Conservation (phyloP, 2,113 vertebrate genomes). For the Colinus virginianus region DNA sequence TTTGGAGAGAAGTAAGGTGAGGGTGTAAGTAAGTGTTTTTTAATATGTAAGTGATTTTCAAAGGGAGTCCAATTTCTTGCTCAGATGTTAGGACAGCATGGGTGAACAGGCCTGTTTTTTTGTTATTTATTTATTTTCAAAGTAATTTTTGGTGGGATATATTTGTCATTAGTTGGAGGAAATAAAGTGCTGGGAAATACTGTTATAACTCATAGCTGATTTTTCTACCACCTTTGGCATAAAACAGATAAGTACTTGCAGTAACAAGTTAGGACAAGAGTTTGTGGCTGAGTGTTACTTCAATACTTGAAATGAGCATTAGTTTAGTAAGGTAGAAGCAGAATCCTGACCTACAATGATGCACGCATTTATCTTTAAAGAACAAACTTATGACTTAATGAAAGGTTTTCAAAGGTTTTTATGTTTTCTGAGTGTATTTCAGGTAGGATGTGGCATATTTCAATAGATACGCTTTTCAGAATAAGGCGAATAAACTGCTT, state of each 20-base stretch:
- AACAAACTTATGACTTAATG: not conserved
- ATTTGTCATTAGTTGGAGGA: not conserved
- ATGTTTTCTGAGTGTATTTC: not conserved
- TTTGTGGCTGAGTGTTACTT: not conserved
- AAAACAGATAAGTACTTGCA: not conserved
- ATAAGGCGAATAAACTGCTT: not conserved
- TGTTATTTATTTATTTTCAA: not conserved
- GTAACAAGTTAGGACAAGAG: not conserved
- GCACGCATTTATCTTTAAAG: not conserved
- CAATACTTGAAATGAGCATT: not conserved
- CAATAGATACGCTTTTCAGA: not conserved
- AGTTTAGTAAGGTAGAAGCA: not conserved
- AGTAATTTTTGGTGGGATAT: not conserved
- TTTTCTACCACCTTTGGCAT: not conserved
- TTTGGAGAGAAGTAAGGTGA: not conserved
- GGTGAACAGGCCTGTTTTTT: not conserved
- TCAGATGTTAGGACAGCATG: not conserved
- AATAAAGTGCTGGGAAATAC: not conserved
- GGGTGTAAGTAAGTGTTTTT: not conserved
- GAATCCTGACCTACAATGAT: not conserved
- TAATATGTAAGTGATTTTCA: not conserved
- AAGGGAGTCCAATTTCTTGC: not conserved
- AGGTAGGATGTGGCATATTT: not conserved
- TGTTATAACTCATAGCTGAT: not conserved
- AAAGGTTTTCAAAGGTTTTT: not conserved